phyloP scores from a whole-genome alignment of 2,113 vertebrate genomes.

The Mobula birostris region DNA sequence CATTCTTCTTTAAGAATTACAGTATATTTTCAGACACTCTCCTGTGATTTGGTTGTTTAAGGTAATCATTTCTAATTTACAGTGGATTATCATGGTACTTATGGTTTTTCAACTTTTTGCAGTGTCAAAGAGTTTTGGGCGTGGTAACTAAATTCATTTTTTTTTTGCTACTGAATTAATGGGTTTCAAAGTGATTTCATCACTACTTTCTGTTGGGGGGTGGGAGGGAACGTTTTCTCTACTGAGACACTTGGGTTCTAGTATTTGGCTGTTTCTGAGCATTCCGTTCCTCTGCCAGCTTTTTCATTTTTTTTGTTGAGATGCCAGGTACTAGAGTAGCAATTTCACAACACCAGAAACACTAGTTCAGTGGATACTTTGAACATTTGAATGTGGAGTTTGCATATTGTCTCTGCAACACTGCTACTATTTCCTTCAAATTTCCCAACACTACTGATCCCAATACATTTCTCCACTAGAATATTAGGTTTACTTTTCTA shows the following conservation, averaged over 20 bases:
- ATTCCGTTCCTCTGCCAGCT: neutral
- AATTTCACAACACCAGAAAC: no score
- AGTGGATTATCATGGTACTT: no score
- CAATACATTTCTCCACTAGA: neutral
- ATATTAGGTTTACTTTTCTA: neutral
- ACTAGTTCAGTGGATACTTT: no score
- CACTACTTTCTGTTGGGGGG: neutral
- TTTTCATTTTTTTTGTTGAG: neutral
- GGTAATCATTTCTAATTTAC: neutral
- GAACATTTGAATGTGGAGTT: no score
- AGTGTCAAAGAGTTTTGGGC: neutral
- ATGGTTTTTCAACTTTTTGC: neutral
- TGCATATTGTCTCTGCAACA: neutral
- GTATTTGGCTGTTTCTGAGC: neutral
- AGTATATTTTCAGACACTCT: neutral
- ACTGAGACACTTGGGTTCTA: neutral
- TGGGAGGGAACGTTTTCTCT: neutral
- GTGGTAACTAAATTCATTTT: neutral
- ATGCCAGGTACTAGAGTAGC: no score
- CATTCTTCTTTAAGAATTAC: neutral
- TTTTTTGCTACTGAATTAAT: neutral
- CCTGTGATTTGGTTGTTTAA: neutral
- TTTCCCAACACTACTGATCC: neutral
- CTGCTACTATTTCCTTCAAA: neutral
- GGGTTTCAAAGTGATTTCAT: neutral